Percentiles rank a stretch among this genome's conserved stretches.
phyloP scores from a whole-genome alignment of 2,113 vertebrate genomes.

The Telmatochromis bifrenatus region DNA sequence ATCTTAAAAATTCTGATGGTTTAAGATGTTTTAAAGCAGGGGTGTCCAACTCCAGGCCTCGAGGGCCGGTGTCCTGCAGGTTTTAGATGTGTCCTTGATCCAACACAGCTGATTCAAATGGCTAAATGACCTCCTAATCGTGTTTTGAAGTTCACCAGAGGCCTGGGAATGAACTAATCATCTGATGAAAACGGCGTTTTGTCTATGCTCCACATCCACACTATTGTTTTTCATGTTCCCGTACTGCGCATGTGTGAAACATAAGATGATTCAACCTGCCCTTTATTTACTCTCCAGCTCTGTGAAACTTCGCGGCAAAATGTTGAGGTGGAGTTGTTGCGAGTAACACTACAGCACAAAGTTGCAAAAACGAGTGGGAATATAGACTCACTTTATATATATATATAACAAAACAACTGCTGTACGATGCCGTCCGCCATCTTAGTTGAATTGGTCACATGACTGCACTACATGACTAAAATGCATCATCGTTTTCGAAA shows the following conservation, averaged over 20 bases:
- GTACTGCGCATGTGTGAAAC: neutral
- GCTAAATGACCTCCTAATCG: neutral
- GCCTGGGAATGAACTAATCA: neutral
- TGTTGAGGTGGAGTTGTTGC: neutral
- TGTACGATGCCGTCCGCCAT: neutral
- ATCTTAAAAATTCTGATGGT: neutral
- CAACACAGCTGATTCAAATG: neutral
- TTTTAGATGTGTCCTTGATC: neutral
- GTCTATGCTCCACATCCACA: neutral
- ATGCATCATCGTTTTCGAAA: neutral
- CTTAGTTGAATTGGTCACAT: neutral
- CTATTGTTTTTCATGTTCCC: neutral
- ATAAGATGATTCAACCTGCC: neutral
- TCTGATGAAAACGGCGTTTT: neutral
- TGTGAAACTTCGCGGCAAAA: neutral
- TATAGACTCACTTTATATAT: neutral
- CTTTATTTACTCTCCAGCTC: rapidly evolving
- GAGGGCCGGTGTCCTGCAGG: neutral
- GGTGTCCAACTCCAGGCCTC: neutral
- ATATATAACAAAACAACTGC: neutral
- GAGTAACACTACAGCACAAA: neutral
- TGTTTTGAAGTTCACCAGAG: neutral
- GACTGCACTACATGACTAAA: neutral
- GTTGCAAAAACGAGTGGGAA: neutral
- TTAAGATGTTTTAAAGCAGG: neutral